These are phyloP conservation scores for Ceratitis capitata DNA, from an alignment of 1,140 invertebrate genomes.

Conservation along the genomic window DNA sequence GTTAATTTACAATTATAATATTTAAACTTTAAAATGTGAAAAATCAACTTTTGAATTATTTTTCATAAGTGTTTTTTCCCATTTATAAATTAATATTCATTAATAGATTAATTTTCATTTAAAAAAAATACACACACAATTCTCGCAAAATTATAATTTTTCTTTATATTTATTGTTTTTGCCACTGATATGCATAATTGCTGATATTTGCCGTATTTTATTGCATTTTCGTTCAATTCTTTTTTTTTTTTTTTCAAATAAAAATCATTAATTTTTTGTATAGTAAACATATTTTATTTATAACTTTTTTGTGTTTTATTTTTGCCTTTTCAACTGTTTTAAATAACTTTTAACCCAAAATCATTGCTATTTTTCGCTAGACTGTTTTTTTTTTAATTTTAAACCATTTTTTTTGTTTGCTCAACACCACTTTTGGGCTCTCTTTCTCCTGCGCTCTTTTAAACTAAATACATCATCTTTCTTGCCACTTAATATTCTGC, in stretches of 20 bases:
- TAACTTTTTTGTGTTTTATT: neutral
- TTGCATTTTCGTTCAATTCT: neutral
- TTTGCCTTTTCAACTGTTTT: neutral
- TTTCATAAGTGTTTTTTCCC: too few species aligned
- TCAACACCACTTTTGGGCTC: neutral
- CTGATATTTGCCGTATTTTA: constrained; percentile 20
- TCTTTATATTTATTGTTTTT: constrained; percentile 21
- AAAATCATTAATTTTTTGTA: neutral
- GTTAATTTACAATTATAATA: neutral
- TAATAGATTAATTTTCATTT: too few species aligned
- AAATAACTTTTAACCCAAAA: neutral
- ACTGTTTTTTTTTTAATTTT: neutral
- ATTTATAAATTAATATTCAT: too few species aligned
- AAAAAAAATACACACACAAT: neutral
- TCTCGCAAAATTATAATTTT: neutral
- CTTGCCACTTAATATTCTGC: neutral
- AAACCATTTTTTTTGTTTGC: neutral
- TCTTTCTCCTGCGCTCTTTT: neutral
- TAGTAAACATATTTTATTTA: neutral
- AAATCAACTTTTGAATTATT: neutral
- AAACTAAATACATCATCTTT: too few species aligned
- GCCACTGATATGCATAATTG: constrained; percentile 9
- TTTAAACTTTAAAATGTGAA: neutral
- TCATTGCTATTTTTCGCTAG: neutral
- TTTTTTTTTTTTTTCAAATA: too few species aligned